These are phyloP conservation scores for Corythaeola cristata DNA, from an alignment of 2,113 vertebrate genomes.

Conservation along the genomic window DNA sequence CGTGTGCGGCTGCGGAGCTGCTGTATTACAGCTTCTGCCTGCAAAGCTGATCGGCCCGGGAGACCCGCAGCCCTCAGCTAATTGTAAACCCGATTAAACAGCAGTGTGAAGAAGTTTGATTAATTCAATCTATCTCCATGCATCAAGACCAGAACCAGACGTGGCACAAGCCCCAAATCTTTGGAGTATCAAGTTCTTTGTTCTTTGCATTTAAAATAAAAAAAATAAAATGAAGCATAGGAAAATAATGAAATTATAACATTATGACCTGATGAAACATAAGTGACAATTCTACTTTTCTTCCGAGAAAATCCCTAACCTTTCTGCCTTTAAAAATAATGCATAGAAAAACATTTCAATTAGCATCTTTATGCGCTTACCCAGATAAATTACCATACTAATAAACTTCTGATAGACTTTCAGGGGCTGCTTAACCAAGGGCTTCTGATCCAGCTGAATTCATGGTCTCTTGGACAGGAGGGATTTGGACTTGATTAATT, in stretches of 20 bases:
- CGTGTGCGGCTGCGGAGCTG: constrained; percentile 19
- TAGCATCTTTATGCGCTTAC: constrained; percentile 27
- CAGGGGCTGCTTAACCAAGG: constrained; percentile 27
- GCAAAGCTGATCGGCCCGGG: constrained; percentile 33
- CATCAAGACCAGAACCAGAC: constrained; percentile 36
- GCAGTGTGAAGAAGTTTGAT: constrained; percentile 61
- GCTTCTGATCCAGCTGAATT: constrained; percentile 47
- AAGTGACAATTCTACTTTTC: not conserved
- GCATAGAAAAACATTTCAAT: constrained; percentile 15
- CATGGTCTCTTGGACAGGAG: constrained; percentile 3
- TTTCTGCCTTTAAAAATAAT: not conserved
- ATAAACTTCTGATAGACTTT: constrained; percentile 61
- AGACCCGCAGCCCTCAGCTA: constrained; percentile 42
- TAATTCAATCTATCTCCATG: constrained; percentile 46
- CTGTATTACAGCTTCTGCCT: constrained; percentile 20
- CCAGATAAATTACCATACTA: constrained; percentile 34
- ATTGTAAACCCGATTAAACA: constrained; percentile 59
- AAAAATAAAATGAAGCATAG: not conserved
- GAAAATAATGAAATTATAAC: not conserved
- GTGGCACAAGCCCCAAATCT: not conserved
- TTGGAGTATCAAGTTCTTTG: constrained; percentile 9
- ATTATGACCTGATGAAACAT: not conserved
- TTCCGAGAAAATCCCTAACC: not conserved
- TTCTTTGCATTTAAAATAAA: not conserved
- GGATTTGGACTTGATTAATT: constrained; percentile 14